Evolutionary conservation across 1,140 invertebrate genomes (phyloP).

Genomic region (Heliothis subflexa): DNA sequence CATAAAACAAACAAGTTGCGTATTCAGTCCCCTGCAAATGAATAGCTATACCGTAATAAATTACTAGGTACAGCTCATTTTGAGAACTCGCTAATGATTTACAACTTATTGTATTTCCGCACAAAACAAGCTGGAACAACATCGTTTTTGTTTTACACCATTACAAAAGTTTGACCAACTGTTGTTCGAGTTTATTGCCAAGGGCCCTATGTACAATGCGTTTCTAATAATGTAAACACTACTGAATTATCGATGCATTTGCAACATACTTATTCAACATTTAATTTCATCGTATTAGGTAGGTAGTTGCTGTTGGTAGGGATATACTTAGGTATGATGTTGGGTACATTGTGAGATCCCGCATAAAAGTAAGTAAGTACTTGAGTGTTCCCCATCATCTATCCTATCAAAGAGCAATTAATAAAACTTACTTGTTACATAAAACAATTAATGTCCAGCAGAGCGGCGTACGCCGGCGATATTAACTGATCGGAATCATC

Average conservation of each 20-base stretch:
- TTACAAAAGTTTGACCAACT: slow-evolving; percentile 26
- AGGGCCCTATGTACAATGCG: neutral
- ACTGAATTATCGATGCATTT: neutral
- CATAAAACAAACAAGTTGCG: slow-evolving; percentile 15
- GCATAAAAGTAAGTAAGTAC: slow-evolving; percentile 30
- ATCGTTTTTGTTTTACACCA: slow-evolving; percentile 15
- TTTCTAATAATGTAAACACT: neutral
- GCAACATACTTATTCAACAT: neutral
- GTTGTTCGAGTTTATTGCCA: neutral
- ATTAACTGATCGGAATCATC: slow-evolving; percentile 76
- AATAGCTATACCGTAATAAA: slow-evolving; percentile 9
- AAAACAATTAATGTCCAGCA: slow-evolving; percentile 72
- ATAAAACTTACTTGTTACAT: slow-evolving; percentile 82
- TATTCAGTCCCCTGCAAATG: neutral
- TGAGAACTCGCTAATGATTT: slow-evolving; percentile 5
- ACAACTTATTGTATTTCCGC: slow-evolving; percentile 5
- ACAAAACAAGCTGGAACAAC: neutral
- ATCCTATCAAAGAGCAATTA: slow-evolving; percentile 80
- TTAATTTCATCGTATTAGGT: neutral
- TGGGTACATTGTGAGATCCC: slow-evolving; percentile 1
- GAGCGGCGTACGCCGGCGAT: slow-evolving; percentile 45
- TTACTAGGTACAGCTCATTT: neutral
- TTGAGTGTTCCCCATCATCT: slow-evolving; percentile 39
- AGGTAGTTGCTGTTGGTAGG: neutral
- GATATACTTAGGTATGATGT: neutral